Base-by-base conservation (phyloP, 2,113 vertebrate genomes). In the Labeo rohita region DNA sequence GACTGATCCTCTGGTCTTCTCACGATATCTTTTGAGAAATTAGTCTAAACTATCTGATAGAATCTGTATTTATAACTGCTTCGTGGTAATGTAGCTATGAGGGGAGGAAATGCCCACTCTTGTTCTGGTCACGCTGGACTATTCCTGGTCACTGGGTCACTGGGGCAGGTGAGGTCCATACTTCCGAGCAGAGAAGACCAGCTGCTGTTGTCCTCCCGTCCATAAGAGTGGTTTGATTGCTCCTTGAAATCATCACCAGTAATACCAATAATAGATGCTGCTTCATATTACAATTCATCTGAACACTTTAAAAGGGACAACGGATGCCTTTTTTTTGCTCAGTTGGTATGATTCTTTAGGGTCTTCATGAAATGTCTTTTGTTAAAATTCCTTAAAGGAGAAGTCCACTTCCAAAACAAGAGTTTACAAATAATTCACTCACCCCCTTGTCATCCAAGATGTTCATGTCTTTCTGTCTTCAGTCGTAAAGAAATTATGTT, bases 141-240 rank as follows among this genome's bases (percentile, higher is more conserved):
- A 86, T 86, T 86, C 83, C 81, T 89, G 88, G 80, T 80, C 81
- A 89, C 68, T 86, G 59, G 87, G 85, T 89, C 85, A 86, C 73
- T 84, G 68, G 88, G 88, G 39, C 88, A 86, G 68, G 23, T 56
- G 28, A 76, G 16, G 66, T 43, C 34, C 15, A 47, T 10, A 85
- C 47, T 59, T 43, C 45, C 66, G 34, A 65, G n/a, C 11, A 9
- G 6, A 56, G n/a, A 23, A 50, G 61, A 28, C 43, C 79, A 21
- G 65, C 63, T 63, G 84, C 74, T 84, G 47, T 34, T 39, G 76
- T 73, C 59, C 23, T 11, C 84, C 52, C 68, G 68, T 86, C 39
- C 56, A 74, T 76, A 39, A 3, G 77, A 65, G 21, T 65, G 81
- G 8, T 52, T 82, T 23, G 59, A n/a, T 61, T 61, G 39, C 18